phyloP scores from a whole-genome alignment of 2,797 vertebrate species.

The Rhinatrema bivittatum region DNA sequence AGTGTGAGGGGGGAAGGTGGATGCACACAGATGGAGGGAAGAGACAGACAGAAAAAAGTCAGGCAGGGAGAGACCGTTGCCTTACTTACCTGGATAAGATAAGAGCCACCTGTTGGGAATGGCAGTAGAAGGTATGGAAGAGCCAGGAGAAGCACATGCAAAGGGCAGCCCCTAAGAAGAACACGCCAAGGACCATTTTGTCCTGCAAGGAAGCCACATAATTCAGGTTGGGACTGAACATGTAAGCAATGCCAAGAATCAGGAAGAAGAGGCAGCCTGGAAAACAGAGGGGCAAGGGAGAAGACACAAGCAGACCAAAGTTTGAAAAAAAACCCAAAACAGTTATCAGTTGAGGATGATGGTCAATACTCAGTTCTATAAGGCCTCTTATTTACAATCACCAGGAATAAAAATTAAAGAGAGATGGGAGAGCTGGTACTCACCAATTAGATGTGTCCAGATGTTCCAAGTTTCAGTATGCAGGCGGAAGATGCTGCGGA shows the following conservation, averaged over 20 bases:
- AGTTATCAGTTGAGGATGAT: too few relatives aligned
- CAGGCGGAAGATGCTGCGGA: conserved; percentile 24
- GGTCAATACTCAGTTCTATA: too few relatives aligned
- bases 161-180: conserved; percentile 21
- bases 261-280: conserved; percentile 23
- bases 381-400: too few relatives aligned
- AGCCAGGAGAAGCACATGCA: conserved; percentile 25
- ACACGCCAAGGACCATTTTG: conserved; percentile 19
- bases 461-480: conserved; percentile 30
- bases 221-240: conserved; percentile 21
- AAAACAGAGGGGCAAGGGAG: neutral
- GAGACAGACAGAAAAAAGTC: too few relatives aligned
- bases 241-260: conserved; percentile 14
- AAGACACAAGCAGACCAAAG: neutral
- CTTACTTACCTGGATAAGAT: conserved; percentile 30
- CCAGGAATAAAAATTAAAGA: too few relatives aligned
- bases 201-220: conserved; percentile 23
- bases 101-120: conserved; percentile 21
- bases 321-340: too few relatives aligned
- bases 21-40: neutral
- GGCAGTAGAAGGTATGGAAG: conserved; percentile 25
- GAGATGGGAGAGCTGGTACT: too few relatives aligned
- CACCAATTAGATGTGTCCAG: conserved; percentile 26
- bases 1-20: too few relatives aligned
- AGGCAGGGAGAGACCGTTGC: too few relatives aligned